Percentiles rank a stretch among this genome's conserved stretches.
These are phyloP conservation scores for Ephialtes manifestator DNA, from an alignment of 2,888 invertebrate genomes.

Conservation along the genomic window DNA sequence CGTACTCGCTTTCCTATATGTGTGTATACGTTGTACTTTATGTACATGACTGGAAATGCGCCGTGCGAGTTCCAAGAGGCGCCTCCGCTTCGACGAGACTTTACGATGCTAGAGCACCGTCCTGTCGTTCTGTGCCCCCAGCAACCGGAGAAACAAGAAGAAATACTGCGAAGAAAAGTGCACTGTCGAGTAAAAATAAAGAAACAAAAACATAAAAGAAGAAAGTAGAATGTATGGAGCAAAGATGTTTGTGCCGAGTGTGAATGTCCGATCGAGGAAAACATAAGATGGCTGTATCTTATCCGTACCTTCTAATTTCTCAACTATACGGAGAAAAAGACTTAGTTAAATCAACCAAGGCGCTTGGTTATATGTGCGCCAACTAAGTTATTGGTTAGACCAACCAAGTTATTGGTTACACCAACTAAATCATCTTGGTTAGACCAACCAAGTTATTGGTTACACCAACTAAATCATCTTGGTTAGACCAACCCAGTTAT, in stretches of 20 bases:
- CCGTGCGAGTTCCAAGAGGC: slow-evolving; percentile 35
- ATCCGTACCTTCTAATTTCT: neutral
- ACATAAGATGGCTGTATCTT: slow-evolving; percentile 51
- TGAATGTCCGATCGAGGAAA: slow-evolving; percentile 53
- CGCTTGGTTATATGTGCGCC: too few relatives aligned
- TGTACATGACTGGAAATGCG: slow-evolving; percentile 49
- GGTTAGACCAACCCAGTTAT: too few relatives aligned
- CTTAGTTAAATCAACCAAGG: too few relatives aligned
- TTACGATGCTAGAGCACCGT: slow-evolving; percentile 50
- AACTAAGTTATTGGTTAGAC: too few relatives aligned
- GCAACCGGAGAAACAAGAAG: slow-evolving; percentile 46
- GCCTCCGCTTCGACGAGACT: slow-evolving; percentile 55
- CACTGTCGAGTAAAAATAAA: slow-evolving; percentile 6
- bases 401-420: too few relatives aligned
- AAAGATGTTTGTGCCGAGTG: slow-evolving; percentile 33
- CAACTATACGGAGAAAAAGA: too few relatives aligned
- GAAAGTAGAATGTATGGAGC: slow-evolving; percentile 19
- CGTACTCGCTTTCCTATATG: slow-evolving; percentile 8
- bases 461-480: too few relatives aligned
- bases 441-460: too few relatives aligned
- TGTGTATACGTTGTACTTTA: slow-evolving; percentile 31
- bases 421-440: too few relatives aligned
- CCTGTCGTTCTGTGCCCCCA: slow-evolving; percentile 30
- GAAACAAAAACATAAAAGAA: slow-evolving; percentile 27
- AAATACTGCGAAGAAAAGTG: slow-evolving; percentile 44